Evolutionary conservation across 2,113 vertebrate genomes (phyloP), one percentile per base, ranked within the genome.

Genomic region (Nesoenas mayeri): DNA sequence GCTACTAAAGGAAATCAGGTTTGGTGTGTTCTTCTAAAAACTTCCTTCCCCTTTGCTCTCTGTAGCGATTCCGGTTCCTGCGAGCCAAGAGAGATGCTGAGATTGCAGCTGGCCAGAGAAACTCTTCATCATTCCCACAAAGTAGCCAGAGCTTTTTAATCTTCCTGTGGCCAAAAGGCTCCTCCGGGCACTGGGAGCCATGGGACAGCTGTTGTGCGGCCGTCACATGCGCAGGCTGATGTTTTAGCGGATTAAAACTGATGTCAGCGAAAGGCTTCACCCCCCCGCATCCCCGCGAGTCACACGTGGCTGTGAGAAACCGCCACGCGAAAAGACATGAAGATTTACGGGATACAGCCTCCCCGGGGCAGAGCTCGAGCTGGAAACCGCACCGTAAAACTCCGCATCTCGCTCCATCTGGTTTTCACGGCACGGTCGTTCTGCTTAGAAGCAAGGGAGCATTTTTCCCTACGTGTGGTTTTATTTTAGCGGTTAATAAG

Each of bases 351-450:
- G 84, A 89, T 79, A 3, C 58, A 56, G 79, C 48, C 20, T 86
- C 79, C 40, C 54, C 0, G 0, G 2, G 40, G 82, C 67, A 38
- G 62, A 65, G 67, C 44, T 69, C 14, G 36, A 4, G 73, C 71
- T 77, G 85, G 82, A 62, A 91, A 69, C 6, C 4, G 60, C 66
- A 20, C 9, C 8, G 4, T 38, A 13, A 31, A 60, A 31, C 36
- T 31, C 67, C 2, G 1, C 5, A 0, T 15, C n/a, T 9, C 8
- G 6, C 79, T 77, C 79, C 0, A 3, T 10, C 58, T 11, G 0
- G 1, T 12, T 82, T 62, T 79, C 36, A 71, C 17, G 2, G 31
- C 3, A 60, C 44, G 1, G 0, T 18, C 11, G 19, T 0, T 62
- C 60, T 12, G 42, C 36, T 89, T 6, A 54, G 51, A 60, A 71